Evolutionary conservation across 64 coral and sea anemone species (phyloP).

Genomic region (Dendronephthya gigantea): DNA sequence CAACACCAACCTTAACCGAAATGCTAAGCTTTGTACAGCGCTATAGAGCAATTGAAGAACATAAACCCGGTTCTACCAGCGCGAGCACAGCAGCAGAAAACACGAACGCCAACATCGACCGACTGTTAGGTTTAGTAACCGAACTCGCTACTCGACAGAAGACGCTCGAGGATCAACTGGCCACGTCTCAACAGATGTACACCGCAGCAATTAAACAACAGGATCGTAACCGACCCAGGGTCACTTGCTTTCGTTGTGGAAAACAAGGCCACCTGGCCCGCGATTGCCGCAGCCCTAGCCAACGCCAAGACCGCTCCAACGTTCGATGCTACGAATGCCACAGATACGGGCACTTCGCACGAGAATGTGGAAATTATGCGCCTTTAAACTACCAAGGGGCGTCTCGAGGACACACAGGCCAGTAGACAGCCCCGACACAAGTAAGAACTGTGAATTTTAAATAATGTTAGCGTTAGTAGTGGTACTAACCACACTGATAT

Average conservation of each 20-base stretch:
- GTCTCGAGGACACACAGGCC: neutral
- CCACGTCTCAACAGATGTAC: neutral
- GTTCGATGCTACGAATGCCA: neutral
- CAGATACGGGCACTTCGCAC: neutral
- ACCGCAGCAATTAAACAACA: neutral
- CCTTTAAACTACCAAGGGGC: conserved; percentile 10
- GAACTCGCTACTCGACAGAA: neutral
- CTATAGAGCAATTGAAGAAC: neutral
- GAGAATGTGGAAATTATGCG: conserved; percentile 5
- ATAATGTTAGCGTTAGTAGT: neutral
- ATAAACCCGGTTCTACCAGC: neutral
- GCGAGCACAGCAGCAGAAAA: neutral
- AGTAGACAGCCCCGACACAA: neutral
- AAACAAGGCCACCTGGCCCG: neutral
- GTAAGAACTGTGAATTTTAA: neutral
- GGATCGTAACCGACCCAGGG: neutral
- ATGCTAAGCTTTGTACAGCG: neutral
- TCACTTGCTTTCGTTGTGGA: neutral
- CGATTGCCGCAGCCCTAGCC: neutral
- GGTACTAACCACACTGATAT: neutral
- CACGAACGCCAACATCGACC: neutral
- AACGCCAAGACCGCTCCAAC: neutral
- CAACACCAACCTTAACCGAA: neutral
- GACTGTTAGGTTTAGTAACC: neutral
- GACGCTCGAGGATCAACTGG: neutral